These are phyloP conservation scores for Propithecus perrieri DNA, from an alignment of 2,797 vertebrate genomes.

Conservation along the genomic window DNA sequence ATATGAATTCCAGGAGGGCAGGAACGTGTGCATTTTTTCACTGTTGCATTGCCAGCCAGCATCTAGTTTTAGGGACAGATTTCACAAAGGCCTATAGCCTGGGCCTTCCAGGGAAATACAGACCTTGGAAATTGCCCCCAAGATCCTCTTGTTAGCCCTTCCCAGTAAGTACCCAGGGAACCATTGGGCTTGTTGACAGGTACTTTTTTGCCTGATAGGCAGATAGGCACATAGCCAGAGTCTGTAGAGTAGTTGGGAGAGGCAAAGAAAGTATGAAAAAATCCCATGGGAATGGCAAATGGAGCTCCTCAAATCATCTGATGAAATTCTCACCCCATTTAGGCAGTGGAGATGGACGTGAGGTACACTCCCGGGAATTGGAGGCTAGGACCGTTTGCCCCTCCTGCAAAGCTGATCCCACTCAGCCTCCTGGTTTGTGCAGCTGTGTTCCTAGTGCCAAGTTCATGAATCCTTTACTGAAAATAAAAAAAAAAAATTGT, in stretches of 20 bases:
- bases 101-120: neutral
- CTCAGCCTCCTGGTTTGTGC: slow-evolving; percentile 3
- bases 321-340: slow-evolving; percentile 46
- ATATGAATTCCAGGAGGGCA: neutral
- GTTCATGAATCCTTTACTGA: slow-evolving; percentile 24
- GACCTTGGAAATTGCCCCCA: neutral
- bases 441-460: slow-evolving; percentile 35
- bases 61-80: neutral
- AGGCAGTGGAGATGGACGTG: neutral
- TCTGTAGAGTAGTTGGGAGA: neutral
- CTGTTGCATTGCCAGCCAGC: neutral
- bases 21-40: neutral
- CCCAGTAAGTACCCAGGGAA: neutral
- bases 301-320: slow-evolving; percentile 36
- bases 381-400: neutral
- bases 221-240: neutral
- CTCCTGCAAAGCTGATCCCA: neutral
- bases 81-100: neutral
- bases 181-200: slow-evolving; percentile 26
- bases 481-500: neutral
- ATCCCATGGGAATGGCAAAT: neutral
- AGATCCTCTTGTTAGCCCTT: neutral
- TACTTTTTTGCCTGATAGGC: slow-evolving; percentile 40
- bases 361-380: neutral
- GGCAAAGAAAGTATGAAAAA: neutral